Percentiles rank a stretch among this genome's conserved stretches.
These are phyloP conservation scores for Leptonema lineaticorne DNA, from an alignment of 1,140 invertebrate species.

Conservation along the genomic window DNA sequence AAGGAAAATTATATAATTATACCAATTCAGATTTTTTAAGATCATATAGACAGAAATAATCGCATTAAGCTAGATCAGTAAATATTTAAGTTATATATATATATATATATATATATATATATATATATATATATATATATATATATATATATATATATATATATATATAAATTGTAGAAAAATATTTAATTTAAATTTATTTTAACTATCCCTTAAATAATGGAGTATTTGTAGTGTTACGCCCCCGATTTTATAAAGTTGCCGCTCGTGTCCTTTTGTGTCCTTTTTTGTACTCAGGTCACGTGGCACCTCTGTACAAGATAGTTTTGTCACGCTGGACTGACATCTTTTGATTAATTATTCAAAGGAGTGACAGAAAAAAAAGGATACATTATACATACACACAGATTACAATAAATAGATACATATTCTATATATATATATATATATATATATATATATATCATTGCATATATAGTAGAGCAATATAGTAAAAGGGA, in stretches of 20 bases:
- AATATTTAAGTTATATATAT: too few relatives aligned
- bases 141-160: too few relatives aligned
- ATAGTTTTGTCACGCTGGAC: constrained; percentile 39
- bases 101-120: too few relatives aligned
- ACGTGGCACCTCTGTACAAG: constrained; percentile 39
- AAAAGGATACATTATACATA: not conserved
- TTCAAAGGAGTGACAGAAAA: constrained; percentile 28
- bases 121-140: too few relatives aligned
- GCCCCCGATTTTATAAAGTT: constrained; percentile 4
- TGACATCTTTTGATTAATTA: constrained; percentile 39
- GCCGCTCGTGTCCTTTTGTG: constrained; percentile 20
- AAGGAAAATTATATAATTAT: too few relatives aligned
- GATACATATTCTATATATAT: not conserved
- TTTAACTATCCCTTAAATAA: not conserved
- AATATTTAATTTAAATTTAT: too few relatives aligned
- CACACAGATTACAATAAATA: not conserved
- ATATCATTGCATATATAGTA: not conserved
- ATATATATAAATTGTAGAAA: not conserved
- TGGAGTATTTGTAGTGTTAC: constrained; percentile 6
- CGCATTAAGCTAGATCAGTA: too few relatives aligned
- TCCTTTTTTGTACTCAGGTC: constrained; percentile 34
- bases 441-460: not conserved
- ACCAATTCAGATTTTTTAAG: too few relatives aligned
- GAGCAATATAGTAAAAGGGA: too few relatives aligned
- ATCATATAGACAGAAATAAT: too few relatives aligned